Evolutionary conservation across 1,140 invertebrate species (phyloP), one percentile per base, ranked within the genome.

Genomic region (Euura lappo): DNA sequence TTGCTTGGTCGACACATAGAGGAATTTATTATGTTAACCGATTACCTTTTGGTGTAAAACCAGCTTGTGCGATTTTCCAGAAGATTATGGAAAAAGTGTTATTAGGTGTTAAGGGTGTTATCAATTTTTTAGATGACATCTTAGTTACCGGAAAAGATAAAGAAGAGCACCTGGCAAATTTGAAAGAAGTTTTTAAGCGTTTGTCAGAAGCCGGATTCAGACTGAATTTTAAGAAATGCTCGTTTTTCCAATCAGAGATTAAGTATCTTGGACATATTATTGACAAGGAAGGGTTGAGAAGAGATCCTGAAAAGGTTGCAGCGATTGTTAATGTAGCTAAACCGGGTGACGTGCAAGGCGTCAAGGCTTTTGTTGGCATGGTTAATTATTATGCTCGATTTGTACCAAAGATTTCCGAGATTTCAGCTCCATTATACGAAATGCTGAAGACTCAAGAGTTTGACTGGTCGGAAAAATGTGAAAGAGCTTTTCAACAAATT

Each of bases 331-430:
- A 84, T 3, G 82, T 77, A n/a, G 77, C 80, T 10, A 51, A 46
- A 3, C 87, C 88, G 10, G 76, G 71, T 51, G 84, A 83, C 72
- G 78, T 79, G 2, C 79, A 77, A 6, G 81, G 85, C 74, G 73
- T 89, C 0, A 77, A 84, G 77, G 70, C 77, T 5, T 90, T 90
- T 73, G 72, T 90, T 2, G 87, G 88, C 4, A 79, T 90, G 75
- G 79, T 85, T 4, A 83, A 82, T 45, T 90, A 86, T 77, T 90
- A 89, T 77, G 75, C 82, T 3, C 79, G 81, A 65, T 89, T 90
- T 72, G 79, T 88, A 7, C 80, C 75, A 6, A 83, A 85, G 70
- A 82, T 60, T 2, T 60, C 3, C 2, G 45, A 46, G 4, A 72
- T 72, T 6, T 10, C 75, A 28, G 45, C 42, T 7, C 85, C 84